phyloP scores from a whole-genome alignment of 1,140 invertebrate species.

The Lepidostoma basale region DNA sequence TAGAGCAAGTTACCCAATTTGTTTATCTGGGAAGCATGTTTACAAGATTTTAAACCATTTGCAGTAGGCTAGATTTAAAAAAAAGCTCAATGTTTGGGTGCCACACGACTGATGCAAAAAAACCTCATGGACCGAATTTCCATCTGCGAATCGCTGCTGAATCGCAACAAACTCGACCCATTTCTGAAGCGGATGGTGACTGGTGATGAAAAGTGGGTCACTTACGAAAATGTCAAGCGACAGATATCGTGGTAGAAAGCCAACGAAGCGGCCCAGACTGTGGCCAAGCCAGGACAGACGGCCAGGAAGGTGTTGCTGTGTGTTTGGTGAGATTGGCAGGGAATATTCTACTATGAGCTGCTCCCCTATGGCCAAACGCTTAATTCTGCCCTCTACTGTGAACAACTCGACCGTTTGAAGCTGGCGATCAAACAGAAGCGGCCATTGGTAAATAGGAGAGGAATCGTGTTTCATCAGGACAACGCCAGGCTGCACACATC shows the following conservation, averaged over 20 bases:
- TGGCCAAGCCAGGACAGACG: neutral
- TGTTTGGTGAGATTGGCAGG: slow-evolving; percentile 10
- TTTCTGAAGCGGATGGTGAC: slow-evolving; percentile 10
- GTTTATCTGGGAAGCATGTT: too few relatives aligned
- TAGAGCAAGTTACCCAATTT: too few relatives aligned
- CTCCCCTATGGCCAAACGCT: slow-evolving; percentile 7
- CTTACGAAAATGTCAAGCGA: slow-evolving; percentile 3
- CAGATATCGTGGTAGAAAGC: neutral
- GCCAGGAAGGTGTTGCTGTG: neutral
- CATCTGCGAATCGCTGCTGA: slow-evolving; percentile 4
- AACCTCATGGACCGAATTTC: slow-evolving; percentile 6
- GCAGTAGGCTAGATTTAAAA: too few relatives aligned
- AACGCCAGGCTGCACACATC: slow-evolving; percentile 7
- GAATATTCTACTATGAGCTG: slow-evolving; percentile 7
- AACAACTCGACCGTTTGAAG: slow-evolving; percentile 10
- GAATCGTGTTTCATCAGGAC: slow-evolving; percentile 3
- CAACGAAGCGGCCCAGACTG: slow-evolving; percentile 6
- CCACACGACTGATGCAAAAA: too few relatives aligned
- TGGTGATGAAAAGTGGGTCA: slow-evolving; percentile 5
- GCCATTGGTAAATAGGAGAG: slow-evolving; percentile 8
- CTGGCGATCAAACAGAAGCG: slow-evolving; percentile 4
- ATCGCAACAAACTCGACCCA: slow-evolving; percentile 1
- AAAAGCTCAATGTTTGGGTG: too few relatives aligned
- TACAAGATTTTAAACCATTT: too few relatives aligned
- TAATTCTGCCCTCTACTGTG: neutral